These are phyloP conservation scores for Stratiomys singularior DNA, from an alignment of 2,888 invertebrate species.

Conservation along the genomic window DNA sequence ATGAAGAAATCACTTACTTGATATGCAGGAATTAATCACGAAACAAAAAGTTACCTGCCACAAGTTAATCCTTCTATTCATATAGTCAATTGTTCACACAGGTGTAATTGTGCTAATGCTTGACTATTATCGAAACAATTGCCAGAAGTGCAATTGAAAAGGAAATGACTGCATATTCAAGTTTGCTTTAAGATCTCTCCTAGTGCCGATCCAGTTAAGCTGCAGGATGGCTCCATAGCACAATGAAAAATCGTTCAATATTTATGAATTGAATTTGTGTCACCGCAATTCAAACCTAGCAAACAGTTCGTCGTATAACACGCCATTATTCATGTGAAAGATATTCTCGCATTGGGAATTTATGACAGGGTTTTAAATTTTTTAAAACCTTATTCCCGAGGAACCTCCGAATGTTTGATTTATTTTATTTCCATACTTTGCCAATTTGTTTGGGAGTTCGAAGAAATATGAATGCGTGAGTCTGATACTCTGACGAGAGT, in stretches of 20 bases:
- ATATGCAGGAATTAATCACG: no score
- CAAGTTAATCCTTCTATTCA: no score
- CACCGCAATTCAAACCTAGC: constrained; percentile 13
- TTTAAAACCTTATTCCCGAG: neutral
- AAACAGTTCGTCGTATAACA: neutral
- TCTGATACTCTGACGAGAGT: neutral
- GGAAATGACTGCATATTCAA: no score
- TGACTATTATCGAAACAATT: no score
- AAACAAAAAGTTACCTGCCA: no score
- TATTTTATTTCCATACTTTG: neutral
- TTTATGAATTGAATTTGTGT: constrained; percentile 12
- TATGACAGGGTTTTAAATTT: neutral
- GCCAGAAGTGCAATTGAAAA: no score
- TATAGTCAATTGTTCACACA: no score
- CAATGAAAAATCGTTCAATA: constrained; percentile 18
- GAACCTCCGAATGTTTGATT: neutral
- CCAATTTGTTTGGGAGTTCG: neutral
- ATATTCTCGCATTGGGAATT: neutral
- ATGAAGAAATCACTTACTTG: no score
- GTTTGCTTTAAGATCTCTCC: no score
- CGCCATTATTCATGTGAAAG: neutral
- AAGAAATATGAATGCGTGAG: constrained; percentile 14
- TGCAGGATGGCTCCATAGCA: neutral
- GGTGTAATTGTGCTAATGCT: no score
- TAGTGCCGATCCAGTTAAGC: no score